Evolutionary conservation across 2,113 vertebrate genomes (phyloP), one percentile per base, ranked within the genome.

Genomic region (Prionailurus bengalensis): DNA sequence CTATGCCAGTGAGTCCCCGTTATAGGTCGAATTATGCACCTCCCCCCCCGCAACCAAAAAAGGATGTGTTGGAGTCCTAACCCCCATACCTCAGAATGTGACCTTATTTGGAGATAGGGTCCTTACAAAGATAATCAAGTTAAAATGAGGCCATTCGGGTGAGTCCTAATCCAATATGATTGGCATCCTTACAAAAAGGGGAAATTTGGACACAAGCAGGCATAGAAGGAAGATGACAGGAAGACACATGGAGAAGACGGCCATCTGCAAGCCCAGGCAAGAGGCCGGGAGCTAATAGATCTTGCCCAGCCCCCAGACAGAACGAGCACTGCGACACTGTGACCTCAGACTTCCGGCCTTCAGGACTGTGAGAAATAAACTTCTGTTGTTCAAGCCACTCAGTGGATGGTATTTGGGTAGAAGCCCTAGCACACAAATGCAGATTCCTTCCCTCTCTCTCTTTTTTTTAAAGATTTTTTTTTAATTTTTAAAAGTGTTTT

Each of bases 111-210:
- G 61, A 78, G 71, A 71, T 3, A 85, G 51, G n/a, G 5, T n/a
- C 71, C 78, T 96, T 73, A 76, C 23, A 71, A 91, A 96, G 33
- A 53, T 48, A 82, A 42, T 48, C 42, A 48, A 89, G 51, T 66
- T 81, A 58, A 70, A 92, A 45, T 78, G 45, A 71, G 39, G 39
- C 51, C 66, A 42, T 65, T 63, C 7, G 10, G 14, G 58, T 31
- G 19, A 8, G 23, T 9, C 12, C 27, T 91, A 48, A 79, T 48
- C 63, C 80, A 58, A 14, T n/a, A 7, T 55, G 19, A 66, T 58
- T 7, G 53, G 4, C 23, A 45, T 94, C 81, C 71, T 74, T 73
- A 36, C 45, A 55, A 87, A 63, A 93, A 81, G 65, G 73, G 31
- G 42, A 68, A 91, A 91, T 73, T 7, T 25, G 29, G 83, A 48